Evolutionary conservation across 2,113 vertebrate species (phyloP).

Genomic region (Pelecanoides urinatrix): DNA sequence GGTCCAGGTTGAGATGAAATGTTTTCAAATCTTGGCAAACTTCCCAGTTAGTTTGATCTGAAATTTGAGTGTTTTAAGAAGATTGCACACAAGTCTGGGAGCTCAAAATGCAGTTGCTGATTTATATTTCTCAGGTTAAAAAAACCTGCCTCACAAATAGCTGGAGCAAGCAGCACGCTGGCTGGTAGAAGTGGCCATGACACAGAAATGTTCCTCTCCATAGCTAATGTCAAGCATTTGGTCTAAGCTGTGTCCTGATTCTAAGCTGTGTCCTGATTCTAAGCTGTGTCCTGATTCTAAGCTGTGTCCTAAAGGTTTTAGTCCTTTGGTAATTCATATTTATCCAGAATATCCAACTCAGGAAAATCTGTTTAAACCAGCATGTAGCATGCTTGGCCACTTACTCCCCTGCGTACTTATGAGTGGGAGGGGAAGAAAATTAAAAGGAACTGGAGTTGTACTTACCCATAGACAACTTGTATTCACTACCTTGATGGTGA

Average conservation of each 20-base stretch:
- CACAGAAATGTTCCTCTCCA: neutral
- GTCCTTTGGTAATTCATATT: neutral
- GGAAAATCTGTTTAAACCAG: neutral
- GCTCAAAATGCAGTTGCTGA: neutral
- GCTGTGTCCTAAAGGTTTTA: neutral
- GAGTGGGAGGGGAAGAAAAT: neutral
- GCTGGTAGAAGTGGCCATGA: neutral
- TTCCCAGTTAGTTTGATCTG: neutral
- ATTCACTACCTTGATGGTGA: neutral
- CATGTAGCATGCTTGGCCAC: neutral
- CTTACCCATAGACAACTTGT: neutral
- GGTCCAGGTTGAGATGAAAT: neutral
- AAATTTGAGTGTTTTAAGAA: neutral
- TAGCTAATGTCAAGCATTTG: neutral
- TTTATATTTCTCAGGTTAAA: neutral
- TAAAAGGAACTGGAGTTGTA: neutral
- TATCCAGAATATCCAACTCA: neutral
- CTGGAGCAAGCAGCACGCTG: neutral
- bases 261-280: neutral
- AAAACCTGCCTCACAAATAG: neutral
- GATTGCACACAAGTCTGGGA: neutral
- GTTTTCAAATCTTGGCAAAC: neutral
- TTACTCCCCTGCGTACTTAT: neutral
- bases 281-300: neutral
- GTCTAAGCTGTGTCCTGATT: neutral